These are phyloP conservation scores for Hetaerina titia DNA, from an alignment of 2,888 invertebrate genomes.

Conservation along the genomic window DNA sequence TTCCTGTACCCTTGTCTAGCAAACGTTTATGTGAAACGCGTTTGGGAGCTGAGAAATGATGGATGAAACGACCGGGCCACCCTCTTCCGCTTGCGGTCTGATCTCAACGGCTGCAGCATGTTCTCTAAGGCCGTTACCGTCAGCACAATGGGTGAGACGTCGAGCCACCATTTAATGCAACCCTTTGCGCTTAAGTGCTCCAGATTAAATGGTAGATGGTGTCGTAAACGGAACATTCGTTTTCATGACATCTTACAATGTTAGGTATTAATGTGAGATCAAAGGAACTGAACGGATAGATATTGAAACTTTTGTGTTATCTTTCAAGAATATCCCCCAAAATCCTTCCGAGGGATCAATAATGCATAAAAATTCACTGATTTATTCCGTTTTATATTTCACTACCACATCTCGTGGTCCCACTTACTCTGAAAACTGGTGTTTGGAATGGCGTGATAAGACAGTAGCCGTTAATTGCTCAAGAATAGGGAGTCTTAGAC, in stretches of 20 bases:
- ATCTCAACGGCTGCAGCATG: neutral
- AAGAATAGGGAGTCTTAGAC: too few species aligned
- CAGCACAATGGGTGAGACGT: neutral
- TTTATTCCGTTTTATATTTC: too few species aligned
- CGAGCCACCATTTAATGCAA: neutral
- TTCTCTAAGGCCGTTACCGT: neutral
- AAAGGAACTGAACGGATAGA: too few species aligned
- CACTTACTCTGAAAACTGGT: too few species aligned
- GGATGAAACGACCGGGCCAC: neutral
- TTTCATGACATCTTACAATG: neutral
- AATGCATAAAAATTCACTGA: too few species aligned
- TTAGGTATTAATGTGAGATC: too few species aligned
- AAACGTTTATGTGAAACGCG: neutral
- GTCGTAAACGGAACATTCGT: neutral
- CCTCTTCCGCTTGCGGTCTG: neutral
- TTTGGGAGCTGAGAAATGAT: neutral
- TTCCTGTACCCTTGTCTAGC: neutral
- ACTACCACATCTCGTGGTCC: too few species aligned
- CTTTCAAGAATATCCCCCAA: too few species aligned
- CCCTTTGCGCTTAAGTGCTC: neutral
- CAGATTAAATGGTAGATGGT: neutral
- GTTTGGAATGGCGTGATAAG: too few species aligned
- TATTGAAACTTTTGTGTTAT: too few species aligned
- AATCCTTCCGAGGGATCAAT: too few species aligned
- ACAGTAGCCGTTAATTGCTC: too few species aligned